Percentiles rank a stretch among this genome's conserved stretches.
Evolutionary conservation across 2,888 invertebrate genomes (phyloP).

Genomic region (Sarcophaga variegata): DNA sequence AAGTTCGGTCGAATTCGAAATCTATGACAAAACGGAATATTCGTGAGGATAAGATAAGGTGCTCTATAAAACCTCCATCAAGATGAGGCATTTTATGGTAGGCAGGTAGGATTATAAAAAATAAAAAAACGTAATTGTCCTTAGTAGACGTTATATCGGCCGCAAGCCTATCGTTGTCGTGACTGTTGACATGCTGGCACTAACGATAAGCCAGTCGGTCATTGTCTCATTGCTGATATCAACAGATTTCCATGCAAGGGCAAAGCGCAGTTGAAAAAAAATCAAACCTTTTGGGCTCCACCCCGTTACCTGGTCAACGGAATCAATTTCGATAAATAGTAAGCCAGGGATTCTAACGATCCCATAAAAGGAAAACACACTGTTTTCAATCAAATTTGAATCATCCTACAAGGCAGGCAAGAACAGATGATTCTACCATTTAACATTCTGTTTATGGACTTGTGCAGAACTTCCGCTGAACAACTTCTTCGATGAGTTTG

Average conservation of each 20-base stretch:
- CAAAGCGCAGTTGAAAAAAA: conserved; percentile 89
- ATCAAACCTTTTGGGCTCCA: too few relatives aligned
- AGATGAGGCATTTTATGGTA: too few relatives aligned
- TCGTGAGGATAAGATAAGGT: too few relatives aligned
- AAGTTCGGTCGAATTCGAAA: too few relatives aligned
- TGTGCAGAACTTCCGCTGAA: conserved; percentile 83
- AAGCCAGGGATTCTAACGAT: conserved; percentile 92
- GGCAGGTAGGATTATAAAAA: too few relatives aligned
- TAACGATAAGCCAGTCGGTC: conserved; percentile 97
- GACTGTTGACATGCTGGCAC: conserved; percentile 97
- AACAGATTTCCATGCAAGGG: conserved; percentile 98
- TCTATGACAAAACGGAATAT: too few relatives aligned
- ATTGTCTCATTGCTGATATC: conserved; percentile 98
- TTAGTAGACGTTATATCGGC: conserved; percentile 78
- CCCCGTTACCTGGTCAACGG: conserved; percentile 95
- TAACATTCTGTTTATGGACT: conserved; percentile 95
- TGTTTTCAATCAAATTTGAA: conserved; percentile 97
- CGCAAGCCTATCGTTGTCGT: conserved; percentile 97
- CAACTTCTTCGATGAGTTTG: too few relatives aligned
- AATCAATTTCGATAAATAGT: conserved; percentile 95
- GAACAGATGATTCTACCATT: conserved; percentile 95
- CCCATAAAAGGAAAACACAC: conserved; percentile 97
- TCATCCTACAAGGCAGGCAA: conserved; percentile 99
- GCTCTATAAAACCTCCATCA: too few relatives aligned
- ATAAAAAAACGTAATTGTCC: too few relatives aligned